Conservation (phyloP, 2,888 invertebrate species). For the Dichetophora obliterata region DNA sequence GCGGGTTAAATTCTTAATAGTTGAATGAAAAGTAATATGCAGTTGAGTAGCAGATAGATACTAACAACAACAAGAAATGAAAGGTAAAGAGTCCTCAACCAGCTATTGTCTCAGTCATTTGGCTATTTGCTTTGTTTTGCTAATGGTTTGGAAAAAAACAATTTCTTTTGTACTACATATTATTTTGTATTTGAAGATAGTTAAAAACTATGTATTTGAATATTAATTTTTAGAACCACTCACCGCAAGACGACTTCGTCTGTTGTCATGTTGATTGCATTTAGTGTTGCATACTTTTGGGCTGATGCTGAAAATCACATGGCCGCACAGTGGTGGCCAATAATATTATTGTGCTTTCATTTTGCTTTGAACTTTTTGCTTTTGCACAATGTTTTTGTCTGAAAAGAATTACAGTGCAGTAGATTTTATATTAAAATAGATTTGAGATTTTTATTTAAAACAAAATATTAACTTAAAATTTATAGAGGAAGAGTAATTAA, state of each 20-base stretch:
- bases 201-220: background rate
- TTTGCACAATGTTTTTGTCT: background rate
- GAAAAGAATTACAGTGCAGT: background rate
- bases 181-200: background rate
- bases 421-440: too few relatives aligned
- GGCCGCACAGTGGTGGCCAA: slow-evolving; percentile 7
- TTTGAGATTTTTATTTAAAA: too few relatives aligned
- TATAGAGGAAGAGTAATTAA: too few relatives aligned
- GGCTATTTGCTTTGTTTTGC: background rate
- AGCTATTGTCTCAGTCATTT: background rate
- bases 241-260: slow-evolving; percentile 54
- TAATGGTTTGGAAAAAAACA: background rate
- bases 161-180: background rate
- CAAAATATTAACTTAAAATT: too few relatives aligned
- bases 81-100: background rate
- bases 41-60: too few relatives aligned
- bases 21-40: background rate
- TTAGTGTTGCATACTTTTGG: slow-evolving; percentile 28
- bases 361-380: background rate
- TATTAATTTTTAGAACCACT: slow-evolving; percentile 34
- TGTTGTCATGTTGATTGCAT: slow-evolving; percentile 49
- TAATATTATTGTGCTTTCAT: background rate
- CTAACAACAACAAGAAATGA: background rate
- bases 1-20: background rate
- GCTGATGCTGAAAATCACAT: background rate